Conservation (phyloP, 2,888 invertebrate genomes). For the Sipha maydis region DNA sequence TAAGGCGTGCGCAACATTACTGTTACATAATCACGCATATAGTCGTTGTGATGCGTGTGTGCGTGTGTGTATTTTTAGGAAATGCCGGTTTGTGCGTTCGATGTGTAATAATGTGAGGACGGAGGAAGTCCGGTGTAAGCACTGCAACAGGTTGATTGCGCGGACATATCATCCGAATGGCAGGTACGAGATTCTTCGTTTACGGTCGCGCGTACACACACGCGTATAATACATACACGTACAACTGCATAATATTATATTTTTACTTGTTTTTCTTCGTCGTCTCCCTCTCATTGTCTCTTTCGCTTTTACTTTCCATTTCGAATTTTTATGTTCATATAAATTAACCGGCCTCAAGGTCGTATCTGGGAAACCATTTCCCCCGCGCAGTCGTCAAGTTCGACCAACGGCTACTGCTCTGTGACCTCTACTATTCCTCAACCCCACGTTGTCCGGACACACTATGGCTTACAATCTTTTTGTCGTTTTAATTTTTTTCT, state of each 20-base stretch:
- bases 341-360: slow-evolving; percentile 35
- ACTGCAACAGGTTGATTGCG: not conserved
- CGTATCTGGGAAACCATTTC: not conserved
- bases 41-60: too few relatives aligned
- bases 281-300: not conserved
- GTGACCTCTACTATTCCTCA: not conserved
- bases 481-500: too few relatives aligned
- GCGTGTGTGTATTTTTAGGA: not conserved
- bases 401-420: not conserved
- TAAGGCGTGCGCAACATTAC: not conserved
- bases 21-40: not conserved
- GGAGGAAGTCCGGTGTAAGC: not conserved
- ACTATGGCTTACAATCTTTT: not conserved
- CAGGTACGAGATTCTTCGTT: not conserved
- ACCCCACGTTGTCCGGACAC: too few relatives aligned
- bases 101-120: not conserved
- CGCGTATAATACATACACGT: not conserved
- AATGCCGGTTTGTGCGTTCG: not conserved
- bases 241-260: not conserved
- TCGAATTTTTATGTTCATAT: not conserved
- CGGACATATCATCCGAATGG: not conserved
- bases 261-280: not conserved
- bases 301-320: slow-evolving; percentile 44
- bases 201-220: not conserved
- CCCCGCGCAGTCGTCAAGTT: not conserved